Percentiles rank a stretch among this genome's conserved stretches.
phyloP scores from a whole-genome alignment of 1,140 invertebrate species.

The Ganaspis sp. region DNA sequence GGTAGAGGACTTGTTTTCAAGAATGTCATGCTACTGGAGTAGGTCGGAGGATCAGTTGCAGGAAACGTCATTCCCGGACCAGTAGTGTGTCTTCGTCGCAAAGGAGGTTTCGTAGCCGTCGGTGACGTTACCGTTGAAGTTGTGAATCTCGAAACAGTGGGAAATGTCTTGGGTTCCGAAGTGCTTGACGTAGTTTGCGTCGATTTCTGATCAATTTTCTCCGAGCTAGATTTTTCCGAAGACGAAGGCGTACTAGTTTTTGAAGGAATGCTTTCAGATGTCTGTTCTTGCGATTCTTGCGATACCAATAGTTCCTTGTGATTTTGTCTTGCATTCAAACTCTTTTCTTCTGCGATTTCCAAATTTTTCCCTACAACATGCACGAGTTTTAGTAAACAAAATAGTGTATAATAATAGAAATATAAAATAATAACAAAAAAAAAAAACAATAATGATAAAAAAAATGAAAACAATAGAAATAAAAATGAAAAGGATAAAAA shows the following conservation, averaged over 20 bases:
- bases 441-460: no score
- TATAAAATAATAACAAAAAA: not conserved
- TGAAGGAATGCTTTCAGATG: constrained; percentile 63
- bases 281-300: constrained; percentile 63
- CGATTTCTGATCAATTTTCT: constrained; percentile 71
- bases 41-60: constrained; percentile 72
- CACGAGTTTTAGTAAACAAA: not conserved
- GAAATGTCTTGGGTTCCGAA: constrained; percentile 54
- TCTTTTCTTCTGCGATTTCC: constrained; percentile 40
- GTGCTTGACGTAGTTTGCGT: constrained; percentile 64
- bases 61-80: constrained; percentile 73
- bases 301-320: constrained; percentile 51
- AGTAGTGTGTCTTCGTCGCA: constrained; percentile 71
- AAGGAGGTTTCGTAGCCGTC: constrained; percentile 68
- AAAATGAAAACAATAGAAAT: no score
- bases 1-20: constrained; percentile 75
- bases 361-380: constrained; percentile 54
- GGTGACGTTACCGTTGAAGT: constrained; percentile 71
- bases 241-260: constrained; percentile 76
- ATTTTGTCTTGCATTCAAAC: constrained; percentile 20
- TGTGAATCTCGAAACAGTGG: constrained; percentile 62
- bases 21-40: constrained; percentile 73
- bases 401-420: not conserved
- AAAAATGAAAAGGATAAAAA: no score
- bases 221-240: constrained; percentile 74